Base-by-base conservation (phyloP, 2,797 vertebrate species). In the Chelmon rostratus region DNA sequence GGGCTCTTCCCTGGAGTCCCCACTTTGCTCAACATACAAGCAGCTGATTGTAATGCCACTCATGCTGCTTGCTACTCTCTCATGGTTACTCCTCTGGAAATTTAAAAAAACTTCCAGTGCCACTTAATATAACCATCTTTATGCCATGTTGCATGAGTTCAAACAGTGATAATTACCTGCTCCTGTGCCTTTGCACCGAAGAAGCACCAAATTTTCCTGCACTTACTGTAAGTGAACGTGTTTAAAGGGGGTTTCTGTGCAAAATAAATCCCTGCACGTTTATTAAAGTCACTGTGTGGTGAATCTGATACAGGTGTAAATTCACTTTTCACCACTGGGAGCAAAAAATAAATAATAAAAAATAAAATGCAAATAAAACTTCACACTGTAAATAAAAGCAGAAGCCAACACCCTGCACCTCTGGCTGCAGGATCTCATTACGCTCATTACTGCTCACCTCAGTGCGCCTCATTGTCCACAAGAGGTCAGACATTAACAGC, bases 401-500 rank as follows among this genome's bases (percentile, higher is more conserved):
- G 35, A 19, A 50, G 58, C 16, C 57, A 75, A 23, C 62, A 38
- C 12, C 37, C 21, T 19, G 44, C 6, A 23, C 33, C 53, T 53
- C 5, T 23, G 50, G 53, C 15, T 54, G 71, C 57, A 80, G 57
- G 76, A 31, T 67, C 74, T 83, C 75, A 85, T 89, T 88, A 90
- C 23, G 62, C 73, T 86, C 79, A 72, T 89, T 87, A 86, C 49
- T 31, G 76, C 75, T 91, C 88, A 92, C 92, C 90, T 93, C 91
- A 91, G 81, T 93, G 90, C 67, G 65, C 89, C 86, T 88, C 79
- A 67, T 83, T 89, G 93, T 93, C 94, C 94, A 94, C 94, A 93
- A 94, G 94, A 92, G 93, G 94, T 94, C 94, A 94, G 92, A 90
- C 92, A 93, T 91, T 82, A 91, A 91, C 93, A 93, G 89, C 83